phyloP scores from a whole-genome alignment of 2,113 vertebrate genomes.

The Micronycteris hirsuta region DNA sequence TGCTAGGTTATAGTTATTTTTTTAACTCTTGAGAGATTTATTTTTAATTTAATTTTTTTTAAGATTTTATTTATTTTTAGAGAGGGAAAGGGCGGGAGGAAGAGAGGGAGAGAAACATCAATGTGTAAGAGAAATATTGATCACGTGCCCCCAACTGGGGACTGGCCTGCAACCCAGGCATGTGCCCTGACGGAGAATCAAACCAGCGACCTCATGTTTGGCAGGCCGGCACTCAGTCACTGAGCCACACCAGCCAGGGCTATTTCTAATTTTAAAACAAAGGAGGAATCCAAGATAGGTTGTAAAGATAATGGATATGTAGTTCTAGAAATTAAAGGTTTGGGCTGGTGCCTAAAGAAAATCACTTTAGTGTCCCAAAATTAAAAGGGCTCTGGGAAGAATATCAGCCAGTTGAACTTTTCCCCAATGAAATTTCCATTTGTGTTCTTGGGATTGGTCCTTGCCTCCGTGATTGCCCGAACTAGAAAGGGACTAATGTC shows the following conservation, averaged over 20 bases:
- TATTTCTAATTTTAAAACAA: conserved; percentile 5
- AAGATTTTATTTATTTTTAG: no score
- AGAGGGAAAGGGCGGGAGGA: no score
- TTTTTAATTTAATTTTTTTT: no score
- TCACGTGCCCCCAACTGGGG: no score
- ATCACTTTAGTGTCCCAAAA: not conserved
- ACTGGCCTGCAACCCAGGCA: no score
- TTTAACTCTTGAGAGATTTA: not conserved
- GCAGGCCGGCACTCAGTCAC: no score
- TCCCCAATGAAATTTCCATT: not conserved
- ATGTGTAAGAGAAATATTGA: no score
- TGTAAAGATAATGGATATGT: not conserved
- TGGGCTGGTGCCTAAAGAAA: not conserved
- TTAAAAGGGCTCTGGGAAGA: not conserved
- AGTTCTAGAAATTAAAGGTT: conserved; percentile 25
- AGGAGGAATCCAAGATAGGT: not conserved
- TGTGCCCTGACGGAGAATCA: no score
- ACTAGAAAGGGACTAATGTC: not conserved
- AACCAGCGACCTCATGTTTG: no score
- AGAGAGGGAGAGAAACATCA: no score
- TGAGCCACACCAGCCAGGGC: no score
- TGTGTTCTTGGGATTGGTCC: not conserved
- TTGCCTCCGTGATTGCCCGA: not conserved
- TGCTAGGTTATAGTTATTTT: not conserved
- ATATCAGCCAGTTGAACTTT: not conserved